phyloP scores from a whole-genome alignment of 2,113 vertebrate species.

The Platysteira castanea region DNA sequence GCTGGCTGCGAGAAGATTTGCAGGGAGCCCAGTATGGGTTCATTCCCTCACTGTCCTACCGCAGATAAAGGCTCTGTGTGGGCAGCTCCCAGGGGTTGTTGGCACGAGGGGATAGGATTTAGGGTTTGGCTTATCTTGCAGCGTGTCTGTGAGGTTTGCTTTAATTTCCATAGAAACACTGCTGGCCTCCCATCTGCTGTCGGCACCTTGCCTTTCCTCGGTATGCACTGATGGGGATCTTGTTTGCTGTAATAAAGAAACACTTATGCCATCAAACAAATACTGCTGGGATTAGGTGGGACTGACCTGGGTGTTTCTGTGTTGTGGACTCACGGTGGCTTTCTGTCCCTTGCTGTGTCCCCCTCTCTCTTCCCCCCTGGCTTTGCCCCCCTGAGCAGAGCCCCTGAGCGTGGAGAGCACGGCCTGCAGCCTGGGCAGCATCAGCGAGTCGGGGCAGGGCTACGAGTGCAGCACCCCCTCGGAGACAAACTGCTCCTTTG shows the following conservation, averaged over 20 bases:
- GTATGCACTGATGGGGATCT: neutral
- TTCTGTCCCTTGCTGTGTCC: neutral
- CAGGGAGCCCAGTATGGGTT: neutral
- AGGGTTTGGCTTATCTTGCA: neutral
- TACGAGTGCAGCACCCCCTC: slow-evolving; percentile 65
- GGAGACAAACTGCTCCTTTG: slow-evolving; percentile 47
- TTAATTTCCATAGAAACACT: slow-evolving; percentile 23
- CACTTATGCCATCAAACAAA: neutral
- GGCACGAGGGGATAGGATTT: neutral
- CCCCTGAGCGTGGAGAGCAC: slow-evolving; percentile 36
- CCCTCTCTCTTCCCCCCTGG: neutral
- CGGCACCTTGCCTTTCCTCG: neutral
- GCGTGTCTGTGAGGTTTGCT: neutral
- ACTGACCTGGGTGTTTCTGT: neutral
- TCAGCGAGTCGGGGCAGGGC: slow-evolving; percentile 52
- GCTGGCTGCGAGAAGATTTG: neutral
- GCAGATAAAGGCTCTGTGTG: neutral
- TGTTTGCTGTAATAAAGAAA: neutral
- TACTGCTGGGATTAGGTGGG: neutral
- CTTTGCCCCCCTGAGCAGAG: slow-evolving; percentile 31
- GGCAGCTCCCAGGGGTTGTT: neutral
- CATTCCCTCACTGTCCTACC: neutral
- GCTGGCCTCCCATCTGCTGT: neutral
- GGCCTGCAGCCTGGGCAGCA: slow-evolving; percentile 41
- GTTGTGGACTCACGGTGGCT: neutral